Evolutionary conservation across 2,113 vertebrate species (phyloP), one percentile per base, ranked within the genome.

Genomic region (Takifugu flavidus): DNA sequence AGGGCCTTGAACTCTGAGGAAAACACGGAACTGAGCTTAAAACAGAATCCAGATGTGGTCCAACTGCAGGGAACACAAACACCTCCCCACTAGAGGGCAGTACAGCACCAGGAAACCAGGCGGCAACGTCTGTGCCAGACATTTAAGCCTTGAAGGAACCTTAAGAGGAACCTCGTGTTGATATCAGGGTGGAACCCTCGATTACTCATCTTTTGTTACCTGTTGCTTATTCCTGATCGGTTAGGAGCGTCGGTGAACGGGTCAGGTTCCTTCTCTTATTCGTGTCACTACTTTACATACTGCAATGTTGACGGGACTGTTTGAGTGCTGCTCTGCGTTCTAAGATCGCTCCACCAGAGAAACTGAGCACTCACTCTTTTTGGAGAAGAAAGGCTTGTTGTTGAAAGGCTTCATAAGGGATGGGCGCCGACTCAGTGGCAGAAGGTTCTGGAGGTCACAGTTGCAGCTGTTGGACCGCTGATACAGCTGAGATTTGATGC

Each of bases 341-440:
- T 20, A 20, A 20, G 20, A 20, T 20, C 20, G 20, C 20, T 20
- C 20, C 20, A 20, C 20, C 20, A 20, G 20, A 20, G 20, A 20
- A 20, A 20, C 31, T 2, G 31, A 34, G 31, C 25, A 78, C 95
- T 93, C 81, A 98, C 96, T 96, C 79, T 94, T 96, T 80, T 93
- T 96, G 73, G 91, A 89, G 81, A 96, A 90, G 58, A 97, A 70
- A 3, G 92, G 93, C 25, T 93, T 96, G 65, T 92, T 93, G 54
- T 91, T 93, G 0, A 90, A 60, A 0, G 89, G 83, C 72, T 62
- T 80, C 67, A 56, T 68, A n/a, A 34, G 0, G 13, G 67, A 69
- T 0, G 78, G 78, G 1, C 68, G 56, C 10, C 55, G 53, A 50
- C 43, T 76, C 51, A 56, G 27, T 7, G 81, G 63, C 53, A 29